These are phyloP conservation scores for Eucidaris tribuloides DNA, from an alignment of 35 echinoderm and acorn worm species.

Conservation along the genomic window DNA sequence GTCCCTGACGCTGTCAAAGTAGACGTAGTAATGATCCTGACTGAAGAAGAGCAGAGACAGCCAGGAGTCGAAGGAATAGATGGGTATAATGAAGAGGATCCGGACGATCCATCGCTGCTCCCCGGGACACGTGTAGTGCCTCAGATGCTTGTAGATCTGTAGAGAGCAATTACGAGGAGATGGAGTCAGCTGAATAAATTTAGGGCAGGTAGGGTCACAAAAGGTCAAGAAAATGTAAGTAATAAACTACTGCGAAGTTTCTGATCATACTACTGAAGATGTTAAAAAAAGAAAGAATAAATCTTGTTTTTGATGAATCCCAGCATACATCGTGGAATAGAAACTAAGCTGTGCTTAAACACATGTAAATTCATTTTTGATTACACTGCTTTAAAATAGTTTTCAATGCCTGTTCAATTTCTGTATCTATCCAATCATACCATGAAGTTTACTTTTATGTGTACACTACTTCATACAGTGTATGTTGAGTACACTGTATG, in stretches of 20 bases:
- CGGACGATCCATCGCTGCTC: conserved; percentile 95
- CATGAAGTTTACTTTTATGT: too few species aligned
- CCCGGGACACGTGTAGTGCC: conserved; percentile 86
- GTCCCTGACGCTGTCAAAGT: conserved; percentile 96
- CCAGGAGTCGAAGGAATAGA: conserved; percentile 98
- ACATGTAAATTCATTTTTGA: too few species aligned
- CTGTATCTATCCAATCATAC: too few species aligned
- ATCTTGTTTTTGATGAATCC: too few species aligned
- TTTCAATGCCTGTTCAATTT: too few species aligned
- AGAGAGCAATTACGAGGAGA: not conserved
- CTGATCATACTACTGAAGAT: too few species aligned
- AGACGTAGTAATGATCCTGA: conserved; percentile 97
- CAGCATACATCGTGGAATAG: too few species aligned
- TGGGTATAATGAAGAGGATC: conserved; percentile 96
- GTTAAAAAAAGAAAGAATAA: too few species aligned
- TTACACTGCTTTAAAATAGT: too few species aligned
- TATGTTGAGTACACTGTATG: too few species aligned
- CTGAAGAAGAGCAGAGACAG: conserved; percentile 83
- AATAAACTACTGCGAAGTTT: not conserved
- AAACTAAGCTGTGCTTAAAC: too few species aligned
- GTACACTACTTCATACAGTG: too few species aligned
- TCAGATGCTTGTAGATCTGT: conserved; percentile 92
- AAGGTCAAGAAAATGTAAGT: not conserved
- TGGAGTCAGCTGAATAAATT: not conserved
- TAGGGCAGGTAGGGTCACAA: not conserved